These are phyloP conservation scores for Desmophyllum pertusum DNA, from an alignment of 92 coral and sea anemone species.

Conservation along the genomic window DNA sequence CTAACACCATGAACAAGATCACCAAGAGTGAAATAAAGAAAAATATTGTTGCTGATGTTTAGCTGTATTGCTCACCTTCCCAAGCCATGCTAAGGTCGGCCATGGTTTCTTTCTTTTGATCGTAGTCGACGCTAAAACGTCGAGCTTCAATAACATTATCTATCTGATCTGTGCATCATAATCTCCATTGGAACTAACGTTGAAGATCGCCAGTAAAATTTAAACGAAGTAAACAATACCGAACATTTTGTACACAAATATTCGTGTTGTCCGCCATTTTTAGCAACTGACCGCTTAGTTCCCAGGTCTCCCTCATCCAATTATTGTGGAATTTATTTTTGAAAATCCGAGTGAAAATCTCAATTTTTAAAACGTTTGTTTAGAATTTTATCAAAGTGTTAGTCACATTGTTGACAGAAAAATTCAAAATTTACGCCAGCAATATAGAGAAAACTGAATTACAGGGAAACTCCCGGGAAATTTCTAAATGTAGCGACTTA, in stretches of 20 bases:
- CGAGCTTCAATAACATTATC: slow-evolving; percentile 79
- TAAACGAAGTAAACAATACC: background rate
- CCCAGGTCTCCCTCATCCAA: slow-evolving; percentile 18
- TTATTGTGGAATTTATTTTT: background rate
- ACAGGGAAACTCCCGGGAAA: background rate
- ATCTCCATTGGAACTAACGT: background rate
- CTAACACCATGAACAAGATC: background rate
- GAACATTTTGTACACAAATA: slow-evolving; percentile 30
- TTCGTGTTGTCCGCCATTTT: slow-evolving; percentile 53
- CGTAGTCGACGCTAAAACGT: slow-evolving; percentile 81
- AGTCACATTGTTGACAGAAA: no score
- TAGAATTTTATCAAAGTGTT: background rate
- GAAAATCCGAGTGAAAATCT: background rate
- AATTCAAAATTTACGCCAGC: background rate
- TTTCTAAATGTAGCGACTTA: slow-evolving; percentile 19
- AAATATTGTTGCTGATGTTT: background rate
- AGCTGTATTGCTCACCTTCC: slow-evolving; percentile 89
- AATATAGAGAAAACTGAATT: background rate
- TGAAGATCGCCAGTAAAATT: slow-evolving; percentile 3
- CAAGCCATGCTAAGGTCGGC: slow-evolving; percentile 92
- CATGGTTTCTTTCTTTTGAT: slow-evolving; percentile 98
- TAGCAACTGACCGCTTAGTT: slow-evolving; percentile 5
- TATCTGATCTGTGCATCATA: slow-evolving; percentile 8
- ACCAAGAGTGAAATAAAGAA: background rate
- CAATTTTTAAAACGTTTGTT: background rate